Base-by-base conservation (phyloP, 1,140 invertebrate species). In the Drosophila pandora region DNA sequence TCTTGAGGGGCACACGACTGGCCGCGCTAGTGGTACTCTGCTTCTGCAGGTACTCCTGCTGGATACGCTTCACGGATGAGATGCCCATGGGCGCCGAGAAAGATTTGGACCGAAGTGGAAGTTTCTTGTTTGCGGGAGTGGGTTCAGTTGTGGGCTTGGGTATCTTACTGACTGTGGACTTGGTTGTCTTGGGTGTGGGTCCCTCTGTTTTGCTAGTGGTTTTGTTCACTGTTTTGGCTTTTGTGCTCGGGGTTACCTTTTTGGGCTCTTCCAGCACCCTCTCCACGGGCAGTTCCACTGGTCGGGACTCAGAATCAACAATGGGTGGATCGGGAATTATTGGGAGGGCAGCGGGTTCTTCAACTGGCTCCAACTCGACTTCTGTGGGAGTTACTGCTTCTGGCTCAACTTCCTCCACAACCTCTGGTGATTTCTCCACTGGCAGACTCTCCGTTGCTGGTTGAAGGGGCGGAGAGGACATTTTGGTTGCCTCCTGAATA, bases 61-160 rank as follows among this genome's bases (percentile, higher is more conserved):
- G 93, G 32, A 94, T 90, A 59, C 93, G 92, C 62, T 93, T 93
- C 0, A 94, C 93, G 12, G 93, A 92, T 1, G 88, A 82, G 8
- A 90, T 90, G 41, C 83, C 83, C 62, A 90, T 91, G 5, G 80
- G 76, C 32, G 83, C 90, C 10, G 90, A 85, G 34, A 92, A 81
- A 12, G 91, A 92, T 59, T 91, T 90, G 49, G 90, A 91, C 25
- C 90, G 80, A 70, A 80, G 23, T 0, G 81, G 79, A 12, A 79
- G 23, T 47, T 91, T 91, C 54, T 79, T 90, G 47, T 59, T 70
- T 12, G 39, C 60, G 45, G 58, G 22, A 30, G 53, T 71, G 60
- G 60, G 54, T 73, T 76, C 79, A 28, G 37, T 84, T 49, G 80
- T 90, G 55, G 72, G 78, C 37, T 90, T 92, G 70, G 92, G 93